phyloP scores from a whole-genome alignment of 2,113 vertebrate species.

The Cathartes aura region DNA sequence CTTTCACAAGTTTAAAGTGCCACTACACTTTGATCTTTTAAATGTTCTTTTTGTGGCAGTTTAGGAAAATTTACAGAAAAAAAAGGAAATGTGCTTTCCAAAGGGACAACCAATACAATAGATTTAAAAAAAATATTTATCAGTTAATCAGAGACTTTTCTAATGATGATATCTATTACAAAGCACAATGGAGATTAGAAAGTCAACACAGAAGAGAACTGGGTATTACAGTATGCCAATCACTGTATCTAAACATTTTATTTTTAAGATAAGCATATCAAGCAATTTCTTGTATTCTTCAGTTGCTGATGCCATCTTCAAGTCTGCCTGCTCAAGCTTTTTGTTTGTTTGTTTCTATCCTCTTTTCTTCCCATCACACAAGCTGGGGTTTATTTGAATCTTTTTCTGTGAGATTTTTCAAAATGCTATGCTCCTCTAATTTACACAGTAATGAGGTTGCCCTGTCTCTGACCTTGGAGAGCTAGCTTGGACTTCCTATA shows the following conservation, averaged over 20 bases:
- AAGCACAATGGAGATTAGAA: background rate
- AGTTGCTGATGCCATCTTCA: background rate
- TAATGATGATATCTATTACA: background rate
- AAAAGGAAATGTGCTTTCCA: background rate
- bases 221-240: background rate
- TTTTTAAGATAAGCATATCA: background rate
- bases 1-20: background rate
- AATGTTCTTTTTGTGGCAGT: background rate
- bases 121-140: background rate
- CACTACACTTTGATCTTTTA: background rate
- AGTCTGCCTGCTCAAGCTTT: background rate
- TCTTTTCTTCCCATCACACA: background rate
- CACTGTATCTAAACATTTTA: background rate
- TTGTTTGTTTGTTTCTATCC: background rate
- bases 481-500: slow-evolving; percentile 23
- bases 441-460: slow-evolving; percentile 39
- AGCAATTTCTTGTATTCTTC: background rate
- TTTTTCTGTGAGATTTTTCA: background rate
- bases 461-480: slow-evolving; percentile 37
- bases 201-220: background rate
- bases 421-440: background rate
- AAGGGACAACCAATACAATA: background rate
- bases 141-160: background rate
- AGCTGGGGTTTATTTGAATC: background rate
- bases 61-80: background rate